Evolutionary conservation across 2,888 invertebrate species (phyloP), one percentile per base, ranked within the genome.

Genomic region (Drosophila suboccidentalis): DNA sequence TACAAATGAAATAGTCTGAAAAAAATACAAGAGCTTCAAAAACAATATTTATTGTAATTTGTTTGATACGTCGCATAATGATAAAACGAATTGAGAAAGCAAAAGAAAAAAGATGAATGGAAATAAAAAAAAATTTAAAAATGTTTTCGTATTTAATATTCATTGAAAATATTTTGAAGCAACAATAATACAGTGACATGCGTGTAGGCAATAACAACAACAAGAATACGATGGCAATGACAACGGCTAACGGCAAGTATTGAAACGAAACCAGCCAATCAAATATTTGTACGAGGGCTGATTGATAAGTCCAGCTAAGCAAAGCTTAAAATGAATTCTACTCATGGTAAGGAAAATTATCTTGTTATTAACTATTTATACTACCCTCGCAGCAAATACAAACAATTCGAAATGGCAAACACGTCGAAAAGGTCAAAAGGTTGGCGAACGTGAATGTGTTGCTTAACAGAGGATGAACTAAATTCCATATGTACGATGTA

Each of bases 1-100:
- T 19, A 44, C 46, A 41, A 4, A 54, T 47, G 39, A 6, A 39
- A 50, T 46, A 62, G 62, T 71, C 75, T 51, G 75, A 63, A 66
- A 46, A 57, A 59, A 73, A 69, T 41, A 39, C 50, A 49, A 22
- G 43, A 32, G 46, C 51, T 55, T 62, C 67, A 68, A 69, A 80
- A 80, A 60, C 53, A 87, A 87, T 76, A 84, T 87, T 84, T 87
- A 84, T 87, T 84, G 64, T 76, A 84, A 87, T 87, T 76, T 70
- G 60, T 49, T 65, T 54, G 70, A 60, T 36, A n/a, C 55, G 51
- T 50, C 60, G 53, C 36, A 54, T 43, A 51, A 64, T 67, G 67
- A 72, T 60, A 55, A 67, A 83, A 64, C 38, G 47, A 63, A 68
- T 49, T 55, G 55, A 49, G 49, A 38, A 61, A 61, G 50, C 43